phyloP scores from a whole-genome alignment of 2,113 vertebrate species.

The Neoarius graeffei region DNA sequence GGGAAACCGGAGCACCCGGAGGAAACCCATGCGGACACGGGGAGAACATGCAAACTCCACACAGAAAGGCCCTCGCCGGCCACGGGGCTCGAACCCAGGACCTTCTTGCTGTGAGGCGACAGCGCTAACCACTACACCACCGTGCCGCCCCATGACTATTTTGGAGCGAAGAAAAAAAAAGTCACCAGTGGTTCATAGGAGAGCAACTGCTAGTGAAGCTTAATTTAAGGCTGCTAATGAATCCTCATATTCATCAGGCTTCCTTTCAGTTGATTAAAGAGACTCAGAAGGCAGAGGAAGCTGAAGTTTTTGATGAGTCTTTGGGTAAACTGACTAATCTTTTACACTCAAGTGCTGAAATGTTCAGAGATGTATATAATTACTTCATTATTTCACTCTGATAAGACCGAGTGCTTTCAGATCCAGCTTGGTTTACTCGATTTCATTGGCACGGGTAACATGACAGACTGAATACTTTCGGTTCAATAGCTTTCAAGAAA shows the following conservation, averaged over 20 bases:
- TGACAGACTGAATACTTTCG: conserved; percentile 20
- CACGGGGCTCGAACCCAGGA: too few species aligned
- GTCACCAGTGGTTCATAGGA: conserved; percentile 41
- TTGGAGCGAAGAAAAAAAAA: conserved; percentile 28
- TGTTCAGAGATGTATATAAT: conserved; percentile 48
- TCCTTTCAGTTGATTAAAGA: conserved; percentile 55
- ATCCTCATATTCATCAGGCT: conserved; percentile 53
- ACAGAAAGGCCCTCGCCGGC: too few species aligned
- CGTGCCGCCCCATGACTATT: too few species aligned
- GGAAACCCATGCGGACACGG: too few species aligned
- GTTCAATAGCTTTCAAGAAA: conserved; percentile 20
- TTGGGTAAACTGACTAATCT: conserved; percentile 43
- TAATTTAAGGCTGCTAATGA: conserved; percentile 57
- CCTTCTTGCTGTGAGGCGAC: too few species aligned
- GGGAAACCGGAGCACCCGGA: too few species aligned
- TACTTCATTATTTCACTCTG: conserved; percentile 46
- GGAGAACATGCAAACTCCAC: too few species aligned
- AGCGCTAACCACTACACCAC: too few species aligned
- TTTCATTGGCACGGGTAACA: conserved; percentile 24
- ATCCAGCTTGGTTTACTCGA: conserved; percentile 41
- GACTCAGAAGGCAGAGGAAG: conserved; percentile 41
- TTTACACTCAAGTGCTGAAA: conserved; percentile 41
- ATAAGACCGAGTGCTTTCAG: conserved; percentile 45
- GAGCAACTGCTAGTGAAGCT: conserved; percentile 48
- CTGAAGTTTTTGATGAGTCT: conserved; percentile 26